Conservation (phyloP, 2,797 vertebrate species). For the Fistularia commersonii region DNA sequence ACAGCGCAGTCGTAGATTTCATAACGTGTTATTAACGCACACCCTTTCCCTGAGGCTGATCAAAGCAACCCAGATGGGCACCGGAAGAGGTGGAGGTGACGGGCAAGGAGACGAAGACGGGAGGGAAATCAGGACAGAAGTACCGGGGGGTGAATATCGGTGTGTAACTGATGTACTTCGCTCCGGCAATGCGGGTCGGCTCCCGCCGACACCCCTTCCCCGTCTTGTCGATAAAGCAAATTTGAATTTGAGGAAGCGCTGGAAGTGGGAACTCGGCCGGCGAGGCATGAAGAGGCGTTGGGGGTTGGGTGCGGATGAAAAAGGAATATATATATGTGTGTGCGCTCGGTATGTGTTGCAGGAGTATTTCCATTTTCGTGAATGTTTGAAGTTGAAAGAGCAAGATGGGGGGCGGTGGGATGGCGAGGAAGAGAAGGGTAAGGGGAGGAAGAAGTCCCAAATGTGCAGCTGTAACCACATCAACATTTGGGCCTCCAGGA, state of each 20-base stretch:
- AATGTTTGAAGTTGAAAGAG: constrained; percentile 63
- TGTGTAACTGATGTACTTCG: constrained; percentile 35
- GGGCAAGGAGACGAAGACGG: background rate
- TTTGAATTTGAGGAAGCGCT: constrained; percentile 45
- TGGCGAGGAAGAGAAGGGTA: constrained; percentile 21
- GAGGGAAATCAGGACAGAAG: constrained; percentile 2
- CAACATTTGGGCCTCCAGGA: constrained; percentile 46
- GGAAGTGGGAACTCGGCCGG: constrained; percentile 32
- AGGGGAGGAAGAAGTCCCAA: constrained; percentile 37
- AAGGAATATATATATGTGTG: constrained; percentile 44
- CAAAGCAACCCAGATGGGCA: too few species aligned
- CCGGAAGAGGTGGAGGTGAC: too few species aligned
- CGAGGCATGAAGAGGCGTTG: constrained; percentile 23
- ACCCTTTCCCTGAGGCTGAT: too few species aligned
- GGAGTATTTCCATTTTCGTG: constrained; percentile 33
- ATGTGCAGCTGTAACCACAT: constrained; percentile 37
- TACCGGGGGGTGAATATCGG: constrained; percentile 32
- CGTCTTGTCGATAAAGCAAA: constrained; percentile 40
- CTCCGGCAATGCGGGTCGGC: constrained; percentile 21
- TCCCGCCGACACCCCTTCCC: constrained; percentile 13
- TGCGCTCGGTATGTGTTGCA: constrained; percentile 27
- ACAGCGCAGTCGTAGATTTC: too few species aligned
- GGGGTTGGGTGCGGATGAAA: constrained; percentile 36
- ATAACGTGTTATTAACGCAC: too few species aligned
- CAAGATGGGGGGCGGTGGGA: constrained; percentile 43